These are phyloP conservation scores for Epistrophe grossulariae DNA, from an alignment of 2,888 invertebrate genomes.

Conservation along the genomic window DNA sequence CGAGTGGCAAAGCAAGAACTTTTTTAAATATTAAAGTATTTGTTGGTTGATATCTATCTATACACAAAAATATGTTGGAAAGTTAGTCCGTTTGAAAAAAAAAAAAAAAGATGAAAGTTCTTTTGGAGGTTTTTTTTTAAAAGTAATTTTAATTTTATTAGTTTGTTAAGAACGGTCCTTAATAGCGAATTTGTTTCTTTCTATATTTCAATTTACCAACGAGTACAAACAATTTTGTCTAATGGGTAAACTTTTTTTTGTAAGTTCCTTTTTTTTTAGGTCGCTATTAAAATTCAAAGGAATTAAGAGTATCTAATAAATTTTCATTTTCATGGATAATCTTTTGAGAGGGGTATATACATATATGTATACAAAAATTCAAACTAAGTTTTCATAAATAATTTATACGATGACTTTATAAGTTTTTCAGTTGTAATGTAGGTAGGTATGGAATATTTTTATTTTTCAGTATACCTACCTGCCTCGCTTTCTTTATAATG, in stretches of 20 bases:
- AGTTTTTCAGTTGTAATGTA: neutral
- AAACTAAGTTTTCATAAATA: neutral
- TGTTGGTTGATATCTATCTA: too few species aligned
- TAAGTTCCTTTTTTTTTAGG: neutral
- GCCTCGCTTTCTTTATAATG: too few species aligned
- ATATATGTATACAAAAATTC: too few species aligned
- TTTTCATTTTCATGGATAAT: neutral
- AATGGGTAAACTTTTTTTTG: neutral
- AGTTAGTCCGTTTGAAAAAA: neutral
- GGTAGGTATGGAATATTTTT: neutral
- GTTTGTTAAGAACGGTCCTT: neutral
- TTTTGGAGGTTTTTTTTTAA: neutral
- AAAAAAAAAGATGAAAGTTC: neutral
- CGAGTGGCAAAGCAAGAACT: too few species aligned
- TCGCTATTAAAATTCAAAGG: neutral
- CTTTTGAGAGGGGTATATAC: neutral
- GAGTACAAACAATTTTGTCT: neutral
- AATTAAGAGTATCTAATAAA: neutral
- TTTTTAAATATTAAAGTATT: too few species aligned
- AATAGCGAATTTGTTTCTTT: neutral
- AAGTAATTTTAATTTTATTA: neutral
- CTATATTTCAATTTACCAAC: neutral
- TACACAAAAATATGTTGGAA: too few species aligned
- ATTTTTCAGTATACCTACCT: neutral
- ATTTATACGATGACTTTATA: neutral